A percentile compares a stretch with the other conserved stretches of the same genome.
Evolutionary conservation across 2,113 vertebrate genomes (phyloP).

Genomic region (Hyla sarda): DNA sequence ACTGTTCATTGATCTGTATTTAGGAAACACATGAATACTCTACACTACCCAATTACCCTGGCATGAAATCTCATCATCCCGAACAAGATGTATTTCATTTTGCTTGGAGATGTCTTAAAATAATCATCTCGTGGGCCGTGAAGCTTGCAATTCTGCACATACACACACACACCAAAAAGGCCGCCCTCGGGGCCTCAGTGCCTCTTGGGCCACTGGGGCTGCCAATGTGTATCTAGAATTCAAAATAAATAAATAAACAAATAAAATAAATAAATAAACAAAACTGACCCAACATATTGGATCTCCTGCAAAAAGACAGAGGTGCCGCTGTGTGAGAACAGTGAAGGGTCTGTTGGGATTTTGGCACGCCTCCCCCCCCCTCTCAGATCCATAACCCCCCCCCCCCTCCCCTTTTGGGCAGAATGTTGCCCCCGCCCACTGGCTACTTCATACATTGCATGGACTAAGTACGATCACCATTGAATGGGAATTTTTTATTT

Average conservation of each 20-base stretch:
- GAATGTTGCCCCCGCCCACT: constrained; percentile 15
- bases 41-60: constrained; percentile 40
- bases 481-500: constrained; percentile 19
- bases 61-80: constrained; percentile 50
- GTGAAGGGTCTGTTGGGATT: constrained; percentile 44
- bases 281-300: constrained; percentile 14
- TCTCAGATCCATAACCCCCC: not conserved
- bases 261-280: not conserved
- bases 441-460: constrained; percentile 11
- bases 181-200: not conserved
- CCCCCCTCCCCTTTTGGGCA: too few relatives aligned
- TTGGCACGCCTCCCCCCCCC: constrained; percentile 37
- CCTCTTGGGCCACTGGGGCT: not conserved
- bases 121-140: constrained; percentile 15
- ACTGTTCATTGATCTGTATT: constrained; percentile 51
- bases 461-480: constrained; percentile 6
- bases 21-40: constrained; percentile 46
- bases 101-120: constrained; percentile 30
- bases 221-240: not conserved
- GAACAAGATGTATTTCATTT: constrained; percentile 38
- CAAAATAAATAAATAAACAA: not conserved
- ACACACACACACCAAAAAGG: not conserved
- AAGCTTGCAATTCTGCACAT: not conserved
- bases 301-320: constrained; percentile 30
- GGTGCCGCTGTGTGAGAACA: constrained; percentile 40